Conservation (phyloP, 1,140 invertebrate genomes). For the Caenorhabditis inopinata region DNA sequence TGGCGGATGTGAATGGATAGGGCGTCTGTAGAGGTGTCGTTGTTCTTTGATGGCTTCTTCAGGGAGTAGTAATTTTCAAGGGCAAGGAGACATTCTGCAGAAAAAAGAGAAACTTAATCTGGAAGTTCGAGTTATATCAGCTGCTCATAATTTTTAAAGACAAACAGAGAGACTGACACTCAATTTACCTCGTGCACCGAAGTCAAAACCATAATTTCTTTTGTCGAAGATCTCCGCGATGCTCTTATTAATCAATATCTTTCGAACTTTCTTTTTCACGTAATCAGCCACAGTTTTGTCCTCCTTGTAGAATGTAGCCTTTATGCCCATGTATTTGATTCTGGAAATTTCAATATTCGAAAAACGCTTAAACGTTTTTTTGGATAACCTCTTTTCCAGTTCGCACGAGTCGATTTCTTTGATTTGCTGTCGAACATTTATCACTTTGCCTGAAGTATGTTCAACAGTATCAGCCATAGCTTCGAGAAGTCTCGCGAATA, state of each 20-base stretch:
- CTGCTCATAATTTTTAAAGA: no score
- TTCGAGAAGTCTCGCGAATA: not conserved
- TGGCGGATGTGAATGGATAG: no score
- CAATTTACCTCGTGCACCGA: not conserved
- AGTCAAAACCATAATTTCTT: not conserved
- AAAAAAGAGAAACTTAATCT: no score
- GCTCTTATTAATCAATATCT: not conserved
- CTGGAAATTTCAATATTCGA: not conserved
- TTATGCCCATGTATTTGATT: not conserved
- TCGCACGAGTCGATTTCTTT: not conserved
- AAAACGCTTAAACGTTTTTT: not conserved
- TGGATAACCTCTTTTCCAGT: not conserved
- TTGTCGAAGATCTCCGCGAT: not conserved
- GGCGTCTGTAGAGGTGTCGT: no score
- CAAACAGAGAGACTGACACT: no score
- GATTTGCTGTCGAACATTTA: not conserved
- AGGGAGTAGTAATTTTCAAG: no score
- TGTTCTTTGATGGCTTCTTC: no score
- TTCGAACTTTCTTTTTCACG: constrained; percentile 19
- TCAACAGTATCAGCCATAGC: not conserved
- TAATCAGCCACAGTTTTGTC: constrained; percentile 19
- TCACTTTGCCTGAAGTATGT: not conserved
- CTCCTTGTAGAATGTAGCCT: not conserved
- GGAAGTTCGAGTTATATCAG: no score
- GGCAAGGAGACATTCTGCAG: no score